phyloP scores from a whole-genome alignment of 2,888 invertebrate species.

The Andrena fulva region DNA sequence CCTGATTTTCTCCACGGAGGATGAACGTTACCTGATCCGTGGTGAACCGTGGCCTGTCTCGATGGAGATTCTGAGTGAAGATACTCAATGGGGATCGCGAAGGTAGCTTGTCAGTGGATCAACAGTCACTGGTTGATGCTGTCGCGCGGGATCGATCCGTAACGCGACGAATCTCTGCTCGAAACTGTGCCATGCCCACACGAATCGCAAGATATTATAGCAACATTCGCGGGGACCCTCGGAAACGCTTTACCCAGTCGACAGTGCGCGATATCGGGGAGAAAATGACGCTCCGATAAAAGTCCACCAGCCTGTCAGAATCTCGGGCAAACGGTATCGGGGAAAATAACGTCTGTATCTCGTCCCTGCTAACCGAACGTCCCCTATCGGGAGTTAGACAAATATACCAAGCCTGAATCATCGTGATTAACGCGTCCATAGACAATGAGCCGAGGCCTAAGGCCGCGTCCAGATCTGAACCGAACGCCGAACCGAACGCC shows the following conservation, averaged over 20 bases:
- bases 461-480: no score
- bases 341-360: conserved; percentile 2
- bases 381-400: neutral
- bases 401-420: neutral
- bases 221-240: conserved; percentile 11
- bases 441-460: neutral
- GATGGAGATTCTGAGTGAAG: neutral
- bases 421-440: neutral
- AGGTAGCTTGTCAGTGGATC: neutral
- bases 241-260: neutral
- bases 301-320: conserved; percentile 1
- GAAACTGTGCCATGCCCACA: conserved; percentile 10
- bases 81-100: neutral
- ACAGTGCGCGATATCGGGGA: conserved; percentile 20
- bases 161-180: conserved; percentile 19
- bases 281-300: conserved; percentile 34
- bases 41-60: neutral
- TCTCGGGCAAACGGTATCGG: conserved; percentile 2
- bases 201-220: conserved; percentile 44
- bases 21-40: neutral
- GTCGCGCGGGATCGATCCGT: neutral
- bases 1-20: neutral
- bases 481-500: no score
- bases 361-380: neutral
- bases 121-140: neutral